phyloP scores from a whole-genome alignment of 1,140 invertebrate species.

The Proctacanthus coquilletti region DNA sequence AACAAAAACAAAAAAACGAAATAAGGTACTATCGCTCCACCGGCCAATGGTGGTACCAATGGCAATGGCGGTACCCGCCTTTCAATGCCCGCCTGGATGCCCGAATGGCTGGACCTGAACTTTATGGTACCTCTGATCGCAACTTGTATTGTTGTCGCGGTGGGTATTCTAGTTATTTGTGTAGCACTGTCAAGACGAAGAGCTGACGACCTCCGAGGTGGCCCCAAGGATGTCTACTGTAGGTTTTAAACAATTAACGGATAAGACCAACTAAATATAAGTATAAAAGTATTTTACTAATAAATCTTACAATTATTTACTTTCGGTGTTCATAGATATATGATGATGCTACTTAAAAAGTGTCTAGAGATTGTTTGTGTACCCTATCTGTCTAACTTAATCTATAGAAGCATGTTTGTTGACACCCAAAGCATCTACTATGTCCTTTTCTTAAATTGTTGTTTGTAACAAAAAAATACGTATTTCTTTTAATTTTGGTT shows the following conservation, averaged over 20 bases:
- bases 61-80: constrained; percentile 33
- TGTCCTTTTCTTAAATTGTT: too few relatives aligned
- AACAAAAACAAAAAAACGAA: neutral
- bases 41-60: constrained; percentile 42
- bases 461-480: too few relatives aligned
- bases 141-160: constrained; percentile 71
- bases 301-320: constrained; percentile 4
- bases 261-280: neutral
- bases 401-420: constrained; percentile 1
- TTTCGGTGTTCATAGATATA: constrained; percentile 1
- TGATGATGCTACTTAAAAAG: neutral
- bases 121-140: constrained; percentile 69
- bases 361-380: neutral
- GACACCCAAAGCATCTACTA: too few relatives aligned
- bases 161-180: constrained; percentile 77
- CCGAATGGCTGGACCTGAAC: constrained; percentile 72
- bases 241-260: too few relatives aligned
- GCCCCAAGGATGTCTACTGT: constrained; percentile 50
- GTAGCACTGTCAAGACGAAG: constrained; percentile 63
- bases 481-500: too few relatives aligned
- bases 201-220: constrained; percentile 64
- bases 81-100: constrained; percentile 58
- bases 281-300: neutral
- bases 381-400: neutral
- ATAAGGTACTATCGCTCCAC: constrained; percentile 58